Base-by-base conservation (phyloP, 1,140 invertebrate species). In the Leptopilina clavipes region DNA sequence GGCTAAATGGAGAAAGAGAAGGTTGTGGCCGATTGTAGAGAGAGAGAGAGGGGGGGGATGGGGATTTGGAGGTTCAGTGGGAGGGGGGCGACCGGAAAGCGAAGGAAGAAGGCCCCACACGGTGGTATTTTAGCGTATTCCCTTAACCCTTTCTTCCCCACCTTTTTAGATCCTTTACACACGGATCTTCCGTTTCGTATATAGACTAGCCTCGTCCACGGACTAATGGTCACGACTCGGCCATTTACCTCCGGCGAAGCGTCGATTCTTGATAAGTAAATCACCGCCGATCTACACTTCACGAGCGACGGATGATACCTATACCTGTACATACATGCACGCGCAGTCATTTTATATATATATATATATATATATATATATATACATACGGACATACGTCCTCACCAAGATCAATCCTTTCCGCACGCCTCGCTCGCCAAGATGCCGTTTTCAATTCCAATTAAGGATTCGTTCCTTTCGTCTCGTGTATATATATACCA, bases 171-270 rank as follows among this genome's bases (percentile, higher is more conserved):
- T 71, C 73, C 71, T 72, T 81, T 84, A 82, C 82, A 83, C 82
- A 80, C 75, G 43, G 77, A 73, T 72, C 73, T 76, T 75, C 80
- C 74, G 80, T 75, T 40, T 78, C 71, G 76, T 81, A 81, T 80
- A 79, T 76, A 76, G 82, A 78, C 72, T 77, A 76, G 76, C 75
- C 76, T 81, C 80, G 73, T 86, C 81, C 84, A 82, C 76, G 84
- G 84, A 88, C 88, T 89, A 89, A 90, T 90, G 89, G 88, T 90
- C 89, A 90, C 89, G 89, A 90, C 87, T 90, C 85, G 85, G 86
- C 89, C 88, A 90, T 90, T 90, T 90, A 90, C 89, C 89, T 89
- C 89, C 89, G 86, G 89, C 88, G 88, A 85, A 89, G 88, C 85
- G 85, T 86, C 87, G 88, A 90, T 90, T 89, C 84, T 85, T 86